These are phyloP conservation scores for Saccostrea echinata DNA, from an alignment of 1,140 invertebrate genomes.

Conservation along the genomic window DNA sequence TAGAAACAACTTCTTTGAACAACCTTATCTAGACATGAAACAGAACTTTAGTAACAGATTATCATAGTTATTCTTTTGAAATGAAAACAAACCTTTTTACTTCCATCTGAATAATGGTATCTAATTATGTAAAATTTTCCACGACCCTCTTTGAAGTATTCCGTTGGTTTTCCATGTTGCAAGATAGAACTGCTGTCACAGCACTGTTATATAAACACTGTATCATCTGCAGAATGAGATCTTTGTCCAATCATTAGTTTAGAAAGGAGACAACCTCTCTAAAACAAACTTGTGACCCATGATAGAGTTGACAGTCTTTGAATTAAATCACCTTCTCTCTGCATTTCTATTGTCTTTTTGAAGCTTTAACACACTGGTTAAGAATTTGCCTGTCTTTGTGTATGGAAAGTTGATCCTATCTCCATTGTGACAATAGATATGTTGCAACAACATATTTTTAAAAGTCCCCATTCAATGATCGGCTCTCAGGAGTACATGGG, in stretches of 20 bases:
- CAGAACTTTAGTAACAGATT: not conserved
- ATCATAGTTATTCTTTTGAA: not conserved
- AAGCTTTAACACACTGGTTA: not conserved
- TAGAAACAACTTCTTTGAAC: not conserved
- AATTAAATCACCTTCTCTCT: conserved; percentile 10
- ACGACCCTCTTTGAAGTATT: not conserved
- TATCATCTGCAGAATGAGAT: not conserved
- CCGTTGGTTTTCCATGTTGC: not conserved
- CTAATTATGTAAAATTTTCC: not conserved
- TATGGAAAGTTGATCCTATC: not conserved
- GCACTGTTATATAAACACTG: not conserved
- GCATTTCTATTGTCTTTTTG: not conserved
- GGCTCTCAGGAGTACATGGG: not conserved
- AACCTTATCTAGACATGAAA: too few relatives aligned
- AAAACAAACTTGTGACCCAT: not conserved
- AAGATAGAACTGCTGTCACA: not conserved
- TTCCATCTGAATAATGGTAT: not conserved
- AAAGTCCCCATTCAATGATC: not conserved
- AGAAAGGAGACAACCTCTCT: not conserved
- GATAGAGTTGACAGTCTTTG: not conserved
- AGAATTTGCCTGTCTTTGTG: not conserved
- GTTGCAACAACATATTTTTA: conserved; percentile 25
- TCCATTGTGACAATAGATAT: conserved; percentile 34
- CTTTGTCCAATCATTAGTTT: not conserved
- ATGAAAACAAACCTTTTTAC: conserved; percentile 10